phyloP scores from a whole-genome alignment of 2,113 vertebrate genomes.

The Gadus chalcogrammus region DNA sequence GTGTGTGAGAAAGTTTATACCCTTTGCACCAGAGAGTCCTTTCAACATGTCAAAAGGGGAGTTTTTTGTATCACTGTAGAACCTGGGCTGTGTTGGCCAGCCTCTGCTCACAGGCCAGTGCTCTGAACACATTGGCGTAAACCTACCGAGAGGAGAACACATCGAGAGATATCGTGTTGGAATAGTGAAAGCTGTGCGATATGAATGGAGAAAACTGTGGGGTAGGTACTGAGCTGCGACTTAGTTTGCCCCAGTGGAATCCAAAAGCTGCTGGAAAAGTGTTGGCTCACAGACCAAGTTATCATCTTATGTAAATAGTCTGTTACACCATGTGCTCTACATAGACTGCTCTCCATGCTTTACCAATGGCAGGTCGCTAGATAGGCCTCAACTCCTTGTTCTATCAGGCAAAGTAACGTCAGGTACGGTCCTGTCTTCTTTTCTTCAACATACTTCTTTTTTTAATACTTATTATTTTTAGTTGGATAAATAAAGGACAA shows the following conservation, averaged over 20 bases:
- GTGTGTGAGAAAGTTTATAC: slow-evolving; percentile 22
- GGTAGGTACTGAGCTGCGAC: slow-evolving; percentile 61
- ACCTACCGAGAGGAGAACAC: slow-evolving; percentile 48
- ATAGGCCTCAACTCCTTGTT: slow-evolving; percentile 61
- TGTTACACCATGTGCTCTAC: slow-evolving; percentile 67
- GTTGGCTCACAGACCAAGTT: slow-evolving; percentile 61
- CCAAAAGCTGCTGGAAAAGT: slow-evolving; percentile 62
- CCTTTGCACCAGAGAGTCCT: slow-evolving; percentile 38
- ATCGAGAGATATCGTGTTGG: slow-evolving; percentile 44
- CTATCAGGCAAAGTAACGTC: slow-evolving; percentile 74
- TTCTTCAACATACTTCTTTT: slow-evolving; percentile 75
- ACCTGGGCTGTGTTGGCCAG: slow-evolving; percentile 26
- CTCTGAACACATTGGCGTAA: slow-evolving; percentile 32
- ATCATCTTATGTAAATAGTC: slow-evolving; percentile 71
- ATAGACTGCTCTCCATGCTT: slow-evolving; percentile 73
- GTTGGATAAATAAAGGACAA: slow-evolving; percentile 45
- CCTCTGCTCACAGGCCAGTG: slow-evolving; percentile 27
- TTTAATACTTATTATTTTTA: slow-evolving; percentile 63
- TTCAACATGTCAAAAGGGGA: slow-evolving; percentile 31
- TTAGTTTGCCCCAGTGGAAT: slow-evolving; percentile 64
- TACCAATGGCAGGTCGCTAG: slow-evolving; percentile 58
- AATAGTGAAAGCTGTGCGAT: slow-evolving; percentile 49
- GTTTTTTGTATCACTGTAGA: slow-evolving; percentile 29
- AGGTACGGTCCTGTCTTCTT: slow-evolving; percentile 76
- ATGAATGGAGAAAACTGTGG: slow-evolving; percentile 12